Percentiles rank a stretch among this genome's conserved stretches.
These are phyloP conservation scores for Eremophila alpestris DNA, from an alignment of 2,797 vertebrate genomes.

Conservation along the genomic window DNA sequence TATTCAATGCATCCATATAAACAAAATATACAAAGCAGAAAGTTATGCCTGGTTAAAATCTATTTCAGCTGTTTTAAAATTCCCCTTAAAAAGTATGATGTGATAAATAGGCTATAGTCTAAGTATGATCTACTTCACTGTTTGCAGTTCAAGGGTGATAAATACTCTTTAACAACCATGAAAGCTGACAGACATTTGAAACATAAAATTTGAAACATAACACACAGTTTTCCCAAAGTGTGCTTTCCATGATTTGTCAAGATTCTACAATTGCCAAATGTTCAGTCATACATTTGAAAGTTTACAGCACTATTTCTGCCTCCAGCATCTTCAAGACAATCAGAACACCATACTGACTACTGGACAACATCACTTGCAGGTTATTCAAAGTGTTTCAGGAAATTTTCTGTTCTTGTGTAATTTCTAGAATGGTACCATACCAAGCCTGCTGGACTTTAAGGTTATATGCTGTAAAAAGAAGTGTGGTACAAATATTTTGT, in stretches of 20 bases:
- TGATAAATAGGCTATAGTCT: background rate
- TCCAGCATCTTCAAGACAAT: background rate
- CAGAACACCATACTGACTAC: background rate
- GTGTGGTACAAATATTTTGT: background rate
- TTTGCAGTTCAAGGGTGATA: background rate
- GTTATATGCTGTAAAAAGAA: background rate
- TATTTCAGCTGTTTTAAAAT: constrained; percentile 7
- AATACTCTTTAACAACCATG: background rate
- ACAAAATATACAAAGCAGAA: background rate
- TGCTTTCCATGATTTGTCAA: background rate
- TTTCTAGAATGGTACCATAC: background rate
- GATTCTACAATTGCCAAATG: background rate
- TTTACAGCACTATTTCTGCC: background rate
- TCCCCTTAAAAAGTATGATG: background rate
- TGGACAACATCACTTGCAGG: background rate
- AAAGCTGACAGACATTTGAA: background rate
- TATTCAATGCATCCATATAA: background rate
- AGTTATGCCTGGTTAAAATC: background rate
- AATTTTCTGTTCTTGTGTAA: background rate
- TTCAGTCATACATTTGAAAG: background rate
- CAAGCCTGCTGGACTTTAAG: background rate
- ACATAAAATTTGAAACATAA: background rate
- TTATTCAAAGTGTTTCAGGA: background rate
- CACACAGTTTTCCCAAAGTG: background rate
- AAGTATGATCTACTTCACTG: background rate